Evolutionary conservation across 2,888 invertebrate genomes (phyloP).

Genomic region (Catocala sponsa): DNA sequence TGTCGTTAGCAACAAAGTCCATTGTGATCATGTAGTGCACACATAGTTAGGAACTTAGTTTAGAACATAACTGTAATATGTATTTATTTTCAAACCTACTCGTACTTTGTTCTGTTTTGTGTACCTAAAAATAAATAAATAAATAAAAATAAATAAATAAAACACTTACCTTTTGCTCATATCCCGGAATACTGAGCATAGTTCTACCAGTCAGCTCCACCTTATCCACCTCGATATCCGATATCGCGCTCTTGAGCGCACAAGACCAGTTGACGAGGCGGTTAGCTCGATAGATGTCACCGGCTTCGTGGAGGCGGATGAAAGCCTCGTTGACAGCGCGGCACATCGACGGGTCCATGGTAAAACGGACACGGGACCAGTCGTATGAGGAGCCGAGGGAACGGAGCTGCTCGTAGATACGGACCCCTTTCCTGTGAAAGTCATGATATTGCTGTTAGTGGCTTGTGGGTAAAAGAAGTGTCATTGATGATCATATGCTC

Average conservation of each 20-base stretch:
- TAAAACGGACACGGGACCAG: constrained; percentile 98
- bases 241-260: constrained; percentile 98
- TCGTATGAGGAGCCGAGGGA: constrained; percentile 97
- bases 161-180: constrained; percentile 91
- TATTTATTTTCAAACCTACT: too few species aligned
- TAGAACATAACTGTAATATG: too few species aligned
- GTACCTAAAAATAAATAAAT: too few species aligned
- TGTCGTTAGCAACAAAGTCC: too few species aligned
- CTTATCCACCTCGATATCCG: constrained; percentile 99
- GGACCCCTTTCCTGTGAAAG: constrained; percentile 90
- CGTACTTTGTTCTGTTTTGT: too few species aligned
- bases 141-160: too few species aligned
- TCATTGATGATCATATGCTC: too few species aligned
- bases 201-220: constrained; percentile 95
- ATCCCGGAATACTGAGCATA: constrained; percentile 96
- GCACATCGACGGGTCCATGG: constrained; percentile 97
- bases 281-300: constrained; percentile 97
- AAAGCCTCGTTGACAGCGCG: constrained; percentile 98
- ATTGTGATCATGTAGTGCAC: too few species aligned
- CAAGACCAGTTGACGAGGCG: constrained; percentile 99
- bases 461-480: too few species aligned
- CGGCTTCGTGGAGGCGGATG: constrained; percentile 94
- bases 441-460: too few species aligned
- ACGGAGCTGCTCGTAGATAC: constrained; percentile 94
- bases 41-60: too few species aligned